Conservation (phyloP, 2,888 invertebrate species). For the Incurvaria masculella region DNA sequence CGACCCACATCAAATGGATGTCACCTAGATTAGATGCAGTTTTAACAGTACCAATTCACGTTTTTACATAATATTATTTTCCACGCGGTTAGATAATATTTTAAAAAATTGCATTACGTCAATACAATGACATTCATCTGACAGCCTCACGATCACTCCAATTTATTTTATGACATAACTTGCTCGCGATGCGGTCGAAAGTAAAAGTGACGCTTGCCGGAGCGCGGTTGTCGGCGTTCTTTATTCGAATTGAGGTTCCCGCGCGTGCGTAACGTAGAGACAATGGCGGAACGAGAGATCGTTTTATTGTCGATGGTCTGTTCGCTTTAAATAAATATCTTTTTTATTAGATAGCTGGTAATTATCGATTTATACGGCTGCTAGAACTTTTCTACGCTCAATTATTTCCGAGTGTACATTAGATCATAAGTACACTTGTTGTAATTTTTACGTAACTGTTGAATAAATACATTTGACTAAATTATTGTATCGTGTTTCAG, state of each 20-base stretch:
- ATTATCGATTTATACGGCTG: background rate
- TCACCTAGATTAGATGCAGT: no score
- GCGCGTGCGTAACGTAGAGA: background rate
- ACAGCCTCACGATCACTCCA: background rate
- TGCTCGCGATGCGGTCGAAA: background rate
- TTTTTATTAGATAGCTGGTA: background rate
- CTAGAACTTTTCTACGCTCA: background rate
- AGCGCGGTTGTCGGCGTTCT: background rate
- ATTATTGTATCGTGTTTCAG: no score
- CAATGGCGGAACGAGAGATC: background rate
- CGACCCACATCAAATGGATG: no score
- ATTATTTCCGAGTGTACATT: background rate
- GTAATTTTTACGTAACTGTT: no score
- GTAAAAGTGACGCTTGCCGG: background rate
- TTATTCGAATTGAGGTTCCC: background rate
- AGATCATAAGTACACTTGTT: no score
- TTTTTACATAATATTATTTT: no score
- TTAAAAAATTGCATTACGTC: background rate
- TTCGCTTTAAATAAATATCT: background rate
- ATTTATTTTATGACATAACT: background rate
- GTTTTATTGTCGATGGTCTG: background rate
- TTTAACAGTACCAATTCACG: no score
- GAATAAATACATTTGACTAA: conserved; percentile 6
- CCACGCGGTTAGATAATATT: background rate
- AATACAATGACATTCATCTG: background rate